A percentile compares a stretch with the other conserved stretches of the same genome.
These are phyloP conservation scores for Brachyrhaphis roseni DNA, from an alignment of 2,797 vertebrate species.

Conservation along the genomic window DNA sequence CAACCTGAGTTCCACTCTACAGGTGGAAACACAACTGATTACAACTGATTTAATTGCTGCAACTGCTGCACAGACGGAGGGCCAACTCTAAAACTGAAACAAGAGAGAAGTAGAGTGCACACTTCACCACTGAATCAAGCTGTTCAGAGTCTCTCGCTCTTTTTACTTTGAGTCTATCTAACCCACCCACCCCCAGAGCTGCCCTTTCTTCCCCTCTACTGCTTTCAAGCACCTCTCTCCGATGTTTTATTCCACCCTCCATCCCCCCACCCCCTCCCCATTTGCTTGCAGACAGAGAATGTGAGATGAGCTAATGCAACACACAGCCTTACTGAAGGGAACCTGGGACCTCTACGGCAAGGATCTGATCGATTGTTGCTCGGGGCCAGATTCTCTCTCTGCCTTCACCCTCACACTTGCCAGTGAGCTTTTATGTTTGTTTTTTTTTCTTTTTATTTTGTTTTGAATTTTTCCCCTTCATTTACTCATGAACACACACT, in stretches of 20 bases:
- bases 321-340: conserved; percentile 73
- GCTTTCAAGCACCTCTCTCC: conserved; percentile 63
- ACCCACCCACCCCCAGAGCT: conserved; percentile 21
- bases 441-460: conserved; percentile 13
- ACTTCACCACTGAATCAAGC: conserved; percentile 19
- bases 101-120: conserved; percentile 30
- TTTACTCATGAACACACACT: conserved; percentile 42
- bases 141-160: conserved; percentile 36
- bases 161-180: conserved; percentile 43
- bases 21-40: conserved; percentile 53
- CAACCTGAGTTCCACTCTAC: conserved; percentile 31
- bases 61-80: not conserved
- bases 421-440: conserved; percentile 26
- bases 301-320: conserved; percentile 80
- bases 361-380: conserved; percentile 81
- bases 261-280: conserved; percentile 5
- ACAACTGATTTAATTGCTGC: conserved; percentile 19
- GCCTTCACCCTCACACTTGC: conserved; percentile 55
- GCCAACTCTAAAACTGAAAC: conserved; percentile 36
- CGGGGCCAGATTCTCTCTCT: conserved; percentile 67
- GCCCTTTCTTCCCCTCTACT: conserved; percentile 59
- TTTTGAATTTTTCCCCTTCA: conserved; percentile 36
- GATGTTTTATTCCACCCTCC: conserved; percentile 48
- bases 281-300: conserved; percentile 64
- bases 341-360: conserved; percentile 77